Evolutionary conservation across 2,797 vertebrate species (phyloP).

Genomic region (Oophaga sylvatica): DNA sequence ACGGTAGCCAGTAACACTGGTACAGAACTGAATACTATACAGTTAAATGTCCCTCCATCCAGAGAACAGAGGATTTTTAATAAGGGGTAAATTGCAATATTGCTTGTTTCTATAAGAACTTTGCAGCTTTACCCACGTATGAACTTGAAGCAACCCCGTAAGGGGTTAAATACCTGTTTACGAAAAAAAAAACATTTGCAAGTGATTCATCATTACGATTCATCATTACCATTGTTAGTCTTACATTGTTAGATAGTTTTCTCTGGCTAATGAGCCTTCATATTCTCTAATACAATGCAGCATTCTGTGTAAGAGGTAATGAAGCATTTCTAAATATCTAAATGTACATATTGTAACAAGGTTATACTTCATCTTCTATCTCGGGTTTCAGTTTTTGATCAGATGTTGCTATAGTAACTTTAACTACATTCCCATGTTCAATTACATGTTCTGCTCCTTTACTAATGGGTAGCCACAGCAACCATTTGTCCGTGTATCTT

Average conservation of each 20-base stretch:
- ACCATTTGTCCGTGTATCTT: background rate
- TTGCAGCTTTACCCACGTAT: no score
- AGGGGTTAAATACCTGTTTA: background rate
- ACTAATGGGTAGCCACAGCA: background rate
- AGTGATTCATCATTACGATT: background rate
- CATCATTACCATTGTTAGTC: background rate
- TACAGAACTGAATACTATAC: no score
- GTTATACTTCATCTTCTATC: background rate
- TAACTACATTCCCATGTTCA: background rate
- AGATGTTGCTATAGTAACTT: conserved; percentile 13
- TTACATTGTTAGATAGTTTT: background rate
- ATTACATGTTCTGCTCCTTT: conserved; percentile 4
- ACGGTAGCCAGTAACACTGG: no score
- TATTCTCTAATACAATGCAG: background rate
- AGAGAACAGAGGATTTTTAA: no score
- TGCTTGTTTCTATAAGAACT: no score
- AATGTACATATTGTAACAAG: background rate
- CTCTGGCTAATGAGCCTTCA: background rate
- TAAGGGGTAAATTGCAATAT: no score
- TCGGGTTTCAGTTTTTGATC: background rate
- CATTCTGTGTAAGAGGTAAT: background rate
- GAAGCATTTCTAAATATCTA: background rate
- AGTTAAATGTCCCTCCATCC: no score
- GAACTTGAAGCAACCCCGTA: no score
- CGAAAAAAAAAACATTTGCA: background rate